Evolutionary conservation across 2,888 invertebrate genomes (phyloP).

Genomic region (Colostygia pectinataria): DNA sequence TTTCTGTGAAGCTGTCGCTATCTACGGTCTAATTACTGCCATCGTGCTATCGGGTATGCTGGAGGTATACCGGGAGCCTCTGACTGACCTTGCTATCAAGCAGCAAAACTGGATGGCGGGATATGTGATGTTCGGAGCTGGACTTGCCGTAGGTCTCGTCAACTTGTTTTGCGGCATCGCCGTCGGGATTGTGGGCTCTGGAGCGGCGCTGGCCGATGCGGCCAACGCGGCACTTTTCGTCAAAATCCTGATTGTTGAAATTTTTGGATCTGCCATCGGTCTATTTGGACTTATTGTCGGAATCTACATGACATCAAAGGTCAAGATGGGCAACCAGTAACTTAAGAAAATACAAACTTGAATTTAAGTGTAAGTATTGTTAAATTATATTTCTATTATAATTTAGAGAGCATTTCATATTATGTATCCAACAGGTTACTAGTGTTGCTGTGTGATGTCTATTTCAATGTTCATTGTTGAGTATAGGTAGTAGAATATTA

Average conservation of each 20-base stretch:
- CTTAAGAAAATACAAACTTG: slow-evolving; percentile 58
- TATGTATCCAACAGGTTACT: slow-evolving; percentile 16
- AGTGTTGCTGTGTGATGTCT: slow-evolving; percentile 25
- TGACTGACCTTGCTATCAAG: slow-evolving; percentile 66
- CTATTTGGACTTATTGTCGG: slow-evolving; percentile 99
- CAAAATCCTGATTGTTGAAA: slow-evolving; percentile 99
- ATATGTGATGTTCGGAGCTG: slow-evolving; percentile 98
- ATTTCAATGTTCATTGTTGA: slow-evolving; percentile 11
- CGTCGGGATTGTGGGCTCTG: slow-evolving; percentile 99
- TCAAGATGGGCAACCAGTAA: slow-evolving; percentile 89
- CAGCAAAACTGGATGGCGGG: slow-evolving; percentile 92
- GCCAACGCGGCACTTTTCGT: slow-evolving; percentile 98
- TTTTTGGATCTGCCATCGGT: slow-evolving; percentile 99
- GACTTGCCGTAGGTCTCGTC: slow-evolving; percentile 96
- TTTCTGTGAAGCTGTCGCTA: slow-evolving; percentile 99
- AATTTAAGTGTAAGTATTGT: slow-evolving; percentile 72
- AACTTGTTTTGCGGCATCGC: slow-evolving; percentile 97
- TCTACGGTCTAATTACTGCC: slow-evolving; percentile 99
- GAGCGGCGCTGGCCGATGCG: slow-evolving; percentile 98
- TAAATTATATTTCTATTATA: slow-evolving; percentile 30
- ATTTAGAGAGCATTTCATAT: slow-evolving; percentile 23
- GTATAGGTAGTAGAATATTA: slow-evolving; percentile 8
- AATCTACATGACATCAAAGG: slow-evolving; percentile 95
- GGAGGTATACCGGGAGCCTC: slow-evolving; percentile 82
- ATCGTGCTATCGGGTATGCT: slow-evolving; percentile 96